These are phyloP conservation scores for Steatornis caripensis DNA, from an alignment of 2,113 vertebrate species.

Conservation along the genomic window DNA sequence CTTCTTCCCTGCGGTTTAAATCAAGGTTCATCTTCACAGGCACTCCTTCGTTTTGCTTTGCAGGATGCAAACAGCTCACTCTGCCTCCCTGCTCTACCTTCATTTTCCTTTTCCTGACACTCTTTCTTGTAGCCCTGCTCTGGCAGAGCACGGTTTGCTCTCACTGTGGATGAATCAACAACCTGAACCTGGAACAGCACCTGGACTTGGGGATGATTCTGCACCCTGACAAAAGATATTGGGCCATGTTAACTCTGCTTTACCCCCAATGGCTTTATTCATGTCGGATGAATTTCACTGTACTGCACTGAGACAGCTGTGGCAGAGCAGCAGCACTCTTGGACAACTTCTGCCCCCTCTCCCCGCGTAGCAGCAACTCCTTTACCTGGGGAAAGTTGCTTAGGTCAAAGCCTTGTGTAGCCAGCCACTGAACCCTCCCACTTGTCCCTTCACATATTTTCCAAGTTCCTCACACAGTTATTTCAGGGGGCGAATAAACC, in stretches of 20 bases:
- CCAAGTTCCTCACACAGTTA: background rate
- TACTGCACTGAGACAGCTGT: background rate
- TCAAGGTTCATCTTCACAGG: background rate
- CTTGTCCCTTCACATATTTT: background rate
- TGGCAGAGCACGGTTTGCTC: background rate
- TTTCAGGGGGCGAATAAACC: background rate
- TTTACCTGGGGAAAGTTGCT: background rate
- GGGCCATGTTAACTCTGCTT: background rate
- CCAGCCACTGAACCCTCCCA: background rate
- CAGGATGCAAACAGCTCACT: background rate
- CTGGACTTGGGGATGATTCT: background rate
- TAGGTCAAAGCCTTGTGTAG: background rate
- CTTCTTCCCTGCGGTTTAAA: background rate
- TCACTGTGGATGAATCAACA: background rate
- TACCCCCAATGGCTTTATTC: background rate
- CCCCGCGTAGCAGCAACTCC: fast-evolving
- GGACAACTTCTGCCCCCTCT: background rate
- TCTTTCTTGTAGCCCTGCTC: background rate
- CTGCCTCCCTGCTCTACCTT: background rate
- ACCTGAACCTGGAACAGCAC: background rate
- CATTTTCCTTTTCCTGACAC: background rate
- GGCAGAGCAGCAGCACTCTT: background rate
- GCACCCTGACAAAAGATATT: background rate
- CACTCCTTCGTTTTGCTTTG: background rate
- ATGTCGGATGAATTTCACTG: background rate